Conservation (phyloP, 2,797 vertebrate genomes). For the Acestrorhynchus altus region DNA sequence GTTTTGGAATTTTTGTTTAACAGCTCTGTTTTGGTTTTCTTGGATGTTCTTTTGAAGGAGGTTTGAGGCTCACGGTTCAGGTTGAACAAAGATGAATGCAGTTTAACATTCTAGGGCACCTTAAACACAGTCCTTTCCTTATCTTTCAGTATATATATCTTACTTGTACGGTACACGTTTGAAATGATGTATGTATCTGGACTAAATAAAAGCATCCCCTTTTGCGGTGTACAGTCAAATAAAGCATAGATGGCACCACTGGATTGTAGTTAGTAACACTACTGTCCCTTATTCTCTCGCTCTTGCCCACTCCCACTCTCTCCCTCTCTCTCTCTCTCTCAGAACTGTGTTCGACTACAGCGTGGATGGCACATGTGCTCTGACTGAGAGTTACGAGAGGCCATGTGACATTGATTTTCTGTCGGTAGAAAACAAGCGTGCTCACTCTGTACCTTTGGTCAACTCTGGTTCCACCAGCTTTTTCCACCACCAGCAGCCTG, state of each 20-base stretch:
- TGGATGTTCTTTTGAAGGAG: no score
- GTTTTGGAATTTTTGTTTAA: no score
- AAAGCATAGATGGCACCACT: neutral
- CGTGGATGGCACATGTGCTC: neutral
- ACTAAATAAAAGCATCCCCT: neutral
- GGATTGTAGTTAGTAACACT: neutral
- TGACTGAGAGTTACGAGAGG: constrained; percentile 7
- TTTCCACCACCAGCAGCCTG: neutral
- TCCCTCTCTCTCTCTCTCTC: constrained; percentile 49
- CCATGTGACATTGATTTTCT: constrained; percentile 17
- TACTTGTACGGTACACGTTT: no score
- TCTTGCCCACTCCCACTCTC: constrained; percentile 51
- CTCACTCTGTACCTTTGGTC: neutral
- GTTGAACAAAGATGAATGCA: no score
- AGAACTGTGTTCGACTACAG: neutral
- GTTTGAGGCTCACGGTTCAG: no score
- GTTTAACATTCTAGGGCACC: no score
- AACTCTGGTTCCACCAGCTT: neutral
- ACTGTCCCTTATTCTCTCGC: constrained; percentile 10
- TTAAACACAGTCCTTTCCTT: no score
- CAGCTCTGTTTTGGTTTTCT: no score
- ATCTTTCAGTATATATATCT: no score
- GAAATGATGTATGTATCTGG: no score
- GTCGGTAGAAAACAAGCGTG: neutral
- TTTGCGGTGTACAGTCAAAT: neutral